phyloP scores from a whole-genome alignment of 1,140 invertebrate genomes.

The Brachionus manjavacas region DNA sequence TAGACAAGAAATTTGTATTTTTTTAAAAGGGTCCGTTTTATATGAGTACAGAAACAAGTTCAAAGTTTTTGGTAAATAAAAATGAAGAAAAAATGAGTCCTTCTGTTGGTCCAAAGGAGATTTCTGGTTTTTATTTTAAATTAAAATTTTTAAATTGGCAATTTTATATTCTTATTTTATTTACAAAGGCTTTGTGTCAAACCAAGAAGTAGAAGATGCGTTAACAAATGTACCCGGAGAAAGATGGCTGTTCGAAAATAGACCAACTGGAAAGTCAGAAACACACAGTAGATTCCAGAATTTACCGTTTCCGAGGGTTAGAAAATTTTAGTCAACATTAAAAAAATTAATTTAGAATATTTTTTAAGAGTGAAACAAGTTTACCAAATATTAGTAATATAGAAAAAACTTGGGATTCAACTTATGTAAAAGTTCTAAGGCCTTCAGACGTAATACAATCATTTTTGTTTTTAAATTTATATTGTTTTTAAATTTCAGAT shows the following conservation, averaged over 20 bases:
- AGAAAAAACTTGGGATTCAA: background rate
- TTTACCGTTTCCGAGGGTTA: background rate
- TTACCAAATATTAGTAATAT: background rate
- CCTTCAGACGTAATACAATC: background rate
- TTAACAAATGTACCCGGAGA: background rate
- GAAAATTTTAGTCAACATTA: background rate
- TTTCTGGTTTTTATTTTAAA: background rate
- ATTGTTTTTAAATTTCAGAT: conserved; percentile 2
- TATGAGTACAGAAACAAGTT: background rate
- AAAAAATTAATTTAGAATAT: background rate
- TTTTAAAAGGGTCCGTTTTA: conserved; percentile 7
- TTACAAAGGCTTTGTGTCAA: background rate
- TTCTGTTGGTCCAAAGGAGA: conserved; percentile 6
- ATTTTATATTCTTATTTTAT: background rate
- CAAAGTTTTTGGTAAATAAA: background rate
- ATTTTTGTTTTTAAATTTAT: background rate
- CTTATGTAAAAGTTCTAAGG: background rate
- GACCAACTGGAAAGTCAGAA: conserved; percentile 14
- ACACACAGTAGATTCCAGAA: background rate
- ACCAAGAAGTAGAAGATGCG: conserved; percentile 12
- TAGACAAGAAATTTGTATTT: background rate
- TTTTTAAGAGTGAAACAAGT: background rate
- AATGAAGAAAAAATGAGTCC: background rate
- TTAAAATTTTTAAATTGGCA: background rate
- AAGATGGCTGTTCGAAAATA: background rate